Evolutionary conservation across 2,797 vertebrate species (phyloP).

Genomic region (Lepidocolaptes lacrymiger): DNA sequence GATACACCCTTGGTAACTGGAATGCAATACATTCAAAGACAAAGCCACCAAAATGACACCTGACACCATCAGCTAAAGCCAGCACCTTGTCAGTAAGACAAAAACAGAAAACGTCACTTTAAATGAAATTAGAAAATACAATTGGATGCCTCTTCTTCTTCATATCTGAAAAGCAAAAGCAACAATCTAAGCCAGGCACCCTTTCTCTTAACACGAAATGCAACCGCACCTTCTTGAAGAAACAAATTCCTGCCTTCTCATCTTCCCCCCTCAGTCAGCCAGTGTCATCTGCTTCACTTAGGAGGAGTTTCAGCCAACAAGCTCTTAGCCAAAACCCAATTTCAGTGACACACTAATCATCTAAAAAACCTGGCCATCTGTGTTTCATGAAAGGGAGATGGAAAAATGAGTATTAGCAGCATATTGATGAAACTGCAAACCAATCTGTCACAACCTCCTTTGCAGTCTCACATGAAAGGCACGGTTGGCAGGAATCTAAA

Average conservation of each 20-base stretch:
- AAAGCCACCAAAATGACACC: background rate
- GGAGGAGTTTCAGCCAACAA: constrained; percentile 19
- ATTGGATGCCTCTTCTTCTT: background rate
- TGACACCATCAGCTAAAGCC: background rate
- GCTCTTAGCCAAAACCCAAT: constrained; percentile 38
- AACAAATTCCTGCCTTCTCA: background rate
- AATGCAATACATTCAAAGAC: background rate
- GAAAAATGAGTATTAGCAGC: constrained; percentile 63
- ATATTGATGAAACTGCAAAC: constrained; percentile 58
- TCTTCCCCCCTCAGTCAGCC: background rate
- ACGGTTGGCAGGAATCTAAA: constrained; percentile 24
- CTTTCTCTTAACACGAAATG: background rate
- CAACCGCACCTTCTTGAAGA: background rate
- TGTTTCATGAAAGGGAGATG: constrained; percentile 50
- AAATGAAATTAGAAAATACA: background rate
- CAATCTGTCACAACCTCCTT: constrained; percentile 65
- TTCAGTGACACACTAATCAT: constrained; percentile 50
- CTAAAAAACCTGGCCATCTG: constrained; percentile 61
- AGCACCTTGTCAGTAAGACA: background rate
- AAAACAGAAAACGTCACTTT: background rate
- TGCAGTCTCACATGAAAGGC: constrained; percentile 49
- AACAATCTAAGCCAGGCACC: background rate
- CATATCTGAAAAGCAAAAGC: background rate
- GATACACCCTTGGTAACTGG: background rate
- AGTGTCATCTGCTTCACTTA: constrained; percentile 1